Percentiles rank a stretch among this genome's conserved stretches.
Conservation (phyloP, 2,797 vertebrate species). For the Diplodus sargus region DNA sequence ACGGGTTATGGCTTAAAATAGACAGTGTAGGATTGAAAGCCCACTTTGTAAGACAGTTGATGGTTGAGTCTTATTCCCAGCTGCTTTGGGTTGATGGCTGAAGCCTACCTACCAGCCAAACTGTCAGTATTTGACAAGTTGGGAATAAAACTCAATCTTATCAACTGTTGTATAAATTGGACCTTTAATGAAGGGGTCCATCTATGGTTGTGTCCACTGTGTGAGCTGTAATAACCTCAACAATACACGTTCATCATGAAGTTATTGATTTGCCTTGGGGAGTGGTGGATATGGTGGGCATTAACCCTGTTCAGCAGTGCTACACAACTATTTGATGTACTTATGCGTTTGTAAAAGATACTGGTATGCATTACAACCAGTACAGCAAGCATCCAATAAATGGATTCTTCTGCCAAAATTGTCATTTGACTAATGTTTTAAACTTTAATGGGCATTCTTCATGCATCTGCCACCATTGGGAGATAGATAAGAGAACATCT, state of each 20-base stretch:
- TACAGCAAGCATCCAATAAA: neutral
- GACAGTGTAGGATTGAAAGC: neutral
- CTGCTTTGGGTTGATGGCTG: too few relatives aligned
- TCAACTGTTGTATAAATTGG: too few relatives aligned
- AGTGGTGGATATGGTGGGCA: too few relatives aligned
- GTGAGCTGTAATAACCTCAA: neutral
- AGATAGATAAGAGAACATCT: neutral
- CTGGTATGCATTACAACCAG: too few relatives aligned
- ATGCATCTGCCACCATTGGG: neutral
- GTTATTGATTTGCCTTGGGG: neutral
- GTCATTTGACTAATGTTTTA: neutral
- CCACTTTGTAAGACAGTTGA: too few relatives aligned
- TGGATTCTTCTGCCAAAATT: neutral
- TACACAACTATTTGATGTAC: neutral
- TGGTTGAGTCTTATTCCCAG: too few relatives aligned
- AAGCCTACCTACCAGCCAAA: too few relatives aligned
- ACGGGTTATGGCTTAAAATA: conserved; percentile 2
- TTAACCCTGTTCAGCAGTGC: neutral
- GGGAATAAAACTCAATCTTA: too few relatives aligned
- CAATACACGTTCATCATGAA: neutral
- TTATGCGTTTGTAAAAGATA: neutral
- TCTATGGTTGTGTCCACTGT: neutral
- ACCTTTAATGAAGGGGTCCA: neutral
- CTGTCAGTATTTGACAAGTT: too few relatives aligned
- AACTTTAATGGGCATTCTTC: neutral